Evolutionary conservation across 1,140 invertebrate genomes (phyloP), one percentile per base, ranked within the genome.

Genomic region (Drosophila elegans): DNA sequence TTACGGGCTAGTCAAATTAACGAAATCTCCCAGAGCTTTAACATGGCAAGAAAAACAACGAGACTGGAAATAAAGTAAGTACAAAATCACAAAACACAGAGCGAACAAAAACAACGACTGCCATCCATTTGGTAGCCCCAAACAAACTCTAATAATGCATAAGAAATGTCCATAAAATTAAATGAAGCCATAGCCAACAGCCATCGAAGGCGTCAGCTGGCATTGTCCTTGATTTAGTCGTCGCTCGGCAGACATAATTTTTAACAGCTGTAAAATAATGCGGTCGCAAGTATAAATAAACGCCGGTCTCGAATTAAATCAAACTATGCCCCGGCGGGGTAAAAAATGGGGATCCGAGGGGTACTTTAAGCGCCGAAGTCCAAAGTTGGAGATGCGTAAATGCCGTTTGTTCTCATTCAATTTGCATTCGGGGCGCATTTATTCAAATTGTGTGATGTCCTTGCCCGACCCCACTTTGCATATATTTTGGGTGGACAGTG

Each of bases 241-340:
- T 6, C 64, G 34, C 69, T 55, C 61, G 66, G 71, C 67, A 61
- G 54, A 83, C 64, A 80, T 78, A 49, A 69, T 86, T 84, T 66
- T 57, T 74, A 89, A 89, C 84, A 89, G 85, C 80, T 89, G 84
- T 84, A 89, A 89, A 89, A 78, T 90, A 89, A 90, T 89, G 86
- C 81, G 61, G 74, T 77, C 84, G 71, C 84, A 89, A 83, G 69
- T 89, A 89, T 74, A 89, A 84, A 89, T 80, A 90, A 89, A 73
- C 73, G 63, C 52, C 60, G 44, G 68, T 39, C 61, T 39, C 66
- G 76, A 88, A 88, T 88, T 86, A 88, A 88, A 86, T 86, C 80
- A 88, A 86, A 86, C 72, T 76, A 63, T 59, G 68, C 64, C 68
- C 74, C 68, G 48, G 75, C 16, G 53, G 66, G 46, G 25, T 38